These are phyloP conservation scores for Centropyge bicolor DNA, from an alignment of 2,797 vertebrate genomes.

Conservation along the genomic window DNA sequence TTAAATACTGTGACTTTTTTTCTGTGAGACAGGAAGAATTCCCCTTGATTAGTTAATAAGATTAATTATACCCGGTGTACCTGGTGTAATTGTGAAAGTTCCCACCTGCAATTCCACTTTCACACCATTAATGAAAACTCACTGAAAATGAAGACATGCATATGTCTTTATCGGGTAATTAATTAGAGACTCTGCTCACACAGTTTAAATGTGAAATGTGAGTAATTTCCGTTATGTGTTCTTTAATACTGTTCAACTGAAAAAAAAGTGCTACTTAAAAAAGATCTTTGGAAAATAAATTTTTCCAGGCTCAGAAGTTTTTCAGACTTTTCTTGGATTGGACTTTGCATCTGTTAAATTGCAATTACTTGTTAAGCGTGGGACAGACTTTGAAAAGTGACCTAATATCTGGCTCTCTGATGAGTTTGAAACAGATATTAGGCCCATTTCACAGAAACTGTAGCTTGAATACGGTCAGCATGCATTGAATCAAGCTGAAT, in stretches of 20 bases:
- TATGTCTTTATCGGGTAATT: constrained; percentile 75
- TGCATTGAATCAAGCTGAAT: constrained; percentile 80
- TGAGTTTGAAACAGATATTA: constrained; percentile 75
- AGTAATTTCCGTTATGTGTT: constrained; percentile 48
- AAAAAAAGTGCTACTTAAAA: constrained; percentile 19
- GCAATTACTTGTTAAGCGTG: constrained; percentile 70
- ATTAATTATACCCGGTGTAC: constrained; percentile 83
- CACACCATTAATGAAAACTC: constrained; percentile 79
- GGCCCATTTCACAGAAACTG: constrained; percentile 69
- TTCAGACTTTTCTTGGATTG: constrained; percentile 27
- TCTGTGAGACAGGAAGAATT: constrained; percentile 74
- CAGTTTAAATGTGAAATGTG: constrained; percentile 72
- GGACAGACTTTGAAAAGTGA: constrained; percentile 70
- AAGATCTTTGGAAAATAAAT: background rate
- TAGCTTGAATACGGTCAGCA: constrained; percentile 73
- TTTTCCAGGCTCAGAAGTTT: constrained; percentile 46
- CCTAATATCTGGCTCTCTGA: constrained; percentile 75
- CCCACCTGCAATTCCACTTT: constrained; percentile 84
- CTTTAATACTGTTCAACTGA: constrained; percentile 39
- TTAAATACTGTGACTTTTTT: constrained; percentile 82
- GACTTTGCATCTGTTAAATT: constrained; percentile 63
- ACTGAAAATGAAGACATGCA: constrained; percentile 67
- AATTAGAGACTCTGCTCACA: constrained; percentile 66
- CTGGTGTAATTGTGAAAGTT: constrained; percentile 87
- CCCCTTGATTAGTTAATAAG: constrained; percentile 85